Conservation (phyloP, 2,797 vertebrate species). For the Ibycter americanus region DNA sequence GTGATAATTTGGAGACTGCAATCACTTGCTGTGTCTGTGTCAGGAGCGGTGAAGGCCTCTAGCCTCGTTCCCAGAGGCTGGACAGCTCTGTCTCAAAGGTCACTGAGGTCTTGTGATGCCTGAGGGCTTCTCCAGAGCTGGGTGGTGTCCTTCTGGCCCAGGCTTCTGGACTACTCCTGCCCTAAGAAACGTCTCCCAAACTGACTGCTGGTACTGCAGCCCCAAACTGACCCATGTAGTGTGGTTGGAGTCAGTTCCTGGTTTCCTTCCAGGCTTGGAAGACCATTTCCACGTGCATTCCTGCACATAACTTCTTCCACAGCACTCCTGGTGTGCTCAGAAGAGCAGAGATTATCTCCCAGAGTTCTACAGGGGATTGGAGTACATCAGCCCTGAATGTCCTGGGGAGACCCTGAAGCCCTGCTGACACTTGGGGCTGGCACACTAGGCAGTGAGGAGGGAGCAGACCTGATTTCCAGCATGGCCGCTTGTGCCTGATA, state of each 20-base stretch:
- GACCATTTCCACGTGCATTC: not conserved
- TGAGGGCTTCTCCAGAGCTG: not conserved
- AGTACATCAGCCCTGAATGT: not conserved
- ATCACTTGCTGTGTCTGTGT: not conserved
- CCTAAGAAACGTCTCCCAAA: not conserved
- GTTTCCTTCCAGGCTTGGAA: not conserved
- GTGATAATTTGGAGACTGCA: not conserved
- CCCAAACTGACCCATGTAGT: not conserved
- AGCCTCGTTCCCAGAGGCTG: not conserved
- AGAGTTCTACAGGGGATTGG: not conserved
- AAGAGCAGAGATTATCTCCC: not conserved
- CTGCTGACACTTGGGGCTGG: not conserved
- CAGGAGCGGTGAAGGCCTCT: not conserved
- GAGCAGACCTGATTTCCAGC: not conserved
- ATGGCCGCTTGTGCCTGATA: not conserved
- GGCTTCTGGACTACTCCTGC: not conserved
- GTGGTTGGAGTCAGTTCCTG: not conserved
- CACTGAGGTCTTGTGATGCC: accelerated
- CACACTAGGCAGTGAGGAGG: not conserved
- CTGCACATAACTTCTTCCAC: not conserved
- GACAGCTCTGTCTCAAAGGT: not conserved
- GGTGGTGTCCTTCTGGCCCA: not conserved
- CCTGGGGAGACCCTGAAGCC: not conserved
- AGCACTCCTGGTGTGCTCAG: not conserved
- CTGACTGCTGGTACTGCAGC: not conserved